Evolutionary conservation across 1,140 invertebrate genomes (phyloP), one percentile per base, ranked within the genome.

Genomic region (Drosophila elegans): DNA sequence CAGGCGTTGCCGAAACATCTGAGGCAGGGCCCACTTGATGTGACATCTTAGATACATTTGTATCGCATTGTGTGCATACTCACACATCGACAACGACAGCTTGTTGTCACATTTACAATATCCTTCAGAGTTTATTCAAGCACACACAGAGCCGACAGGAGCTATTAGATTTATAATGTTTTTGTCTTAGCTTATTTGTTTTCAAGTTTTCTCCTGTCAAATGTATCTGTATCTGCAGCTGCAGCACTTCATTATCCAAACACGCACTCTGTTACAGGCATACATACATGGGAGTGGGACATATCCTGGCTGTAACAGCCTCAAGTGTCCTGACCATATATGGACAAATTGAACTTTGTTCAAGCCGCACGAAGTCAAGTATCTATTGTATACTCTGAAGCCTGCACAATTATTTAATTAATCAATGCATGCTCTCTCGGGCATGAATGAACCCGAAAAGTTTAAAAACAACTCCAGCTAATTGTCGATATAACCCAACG

Each of bases 41-140:
- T 75, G 82, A 68, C 78, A 82, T 75, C 62, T 64, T 57, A 60
- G 83, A 82, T 82, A 88, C 82, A 82, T 82, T 85, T 85, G 83
- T 82, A 73, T 60, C 73, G 57, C 67, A 57, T 73, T 62, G 68
- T 68, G 21, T 63, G 32, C 16, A 36, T 4, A 32, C 36, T 21
- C 4, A 13, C 39, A 53, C 61, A 44, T n/a, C 36, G 46, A 27
- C 69, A 63, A 64, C 42, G 71, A 55, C 73, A 46, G 49, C 52
- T 59, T 75, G 82, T 82, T 81, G 78, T 78, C 79, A 88, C 78
- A 86, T 82, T 75, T 74, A 60, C 63, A 75, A 80, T 80, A 78
- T 64, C 61, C 81, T 86, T 63, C 69, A 78, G 66, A 80, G 79
- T 62, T 64, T 74, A 71, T 66, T 82, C 68, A 74, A 75, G 69